A percentile compares a stretch with the other conserved stretches of the same genome.
Evolutionary conservation across 2,888 invertebrate species (phyloP).

Genomic region (Drosophila trichaetosa): DNA sequence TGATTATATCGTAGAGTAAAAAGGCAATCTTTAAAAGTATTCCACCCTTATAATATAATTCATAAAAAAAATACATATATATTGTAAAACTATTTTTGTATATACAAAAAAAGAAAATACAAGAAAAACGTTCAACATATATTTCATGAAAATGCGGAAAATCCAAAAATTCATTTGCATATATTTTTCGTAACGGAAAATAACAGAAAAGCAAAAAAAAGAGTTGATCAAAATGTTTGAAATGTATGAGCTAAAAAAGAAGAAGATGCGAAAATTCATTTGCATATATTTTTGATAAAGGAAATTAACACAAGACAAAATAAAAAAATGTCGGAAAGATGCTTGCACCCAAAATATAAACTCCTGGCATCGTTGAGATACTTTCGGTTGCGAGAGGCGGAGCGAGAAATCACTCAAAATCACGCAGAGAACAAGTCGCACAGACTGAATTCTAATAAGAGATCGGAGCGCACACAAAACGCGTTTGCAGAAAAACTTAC

Average conservation of each 20-base stretch:
- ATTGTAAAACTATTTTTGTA: conserved; percentile 77
- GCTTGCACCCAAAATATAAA: conserved; percentile 7
- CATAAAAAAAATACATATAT: conserved; percentile 34
- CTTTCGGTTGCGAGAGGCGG: conserved; percentile 46
- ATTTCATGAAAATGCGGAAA: conserved; percentile 21
- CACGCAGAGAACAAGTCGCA: conserved; percentile 12
- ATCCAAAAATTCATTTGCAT: conserved; percentile 2
- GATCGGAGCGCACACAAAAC: conserved; percentile 26
- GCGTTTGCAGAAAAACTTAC: conserved; percentile 64
- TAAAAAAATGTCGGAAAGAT: conserved; percentile 26
- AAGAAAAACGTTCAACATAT: conserved; percentile 54
- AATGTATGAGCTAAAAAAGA: background rate
- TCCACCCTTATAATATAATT: conserved; percentile 35
- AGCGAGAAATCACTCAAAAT: conserved; percentile 58
- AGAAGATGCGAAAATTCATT: background rate
- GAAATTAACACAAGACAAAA: conserved; percentile 46
- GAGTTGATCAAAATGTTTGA: conserved; percentile 19
- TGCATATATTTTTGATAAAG: conserved; percentile 47
- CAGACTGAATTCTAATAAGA: conserved; percentile 37
- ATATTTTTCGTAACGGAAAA: conserved; percentile 60
- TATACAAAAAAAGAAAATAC: conserved; percentile 70
- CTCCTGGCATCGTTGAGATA: conserved; percentile 5
- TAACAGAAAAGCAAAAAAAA: conserved; percentile 29
- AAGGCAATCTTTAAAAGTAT: conserved; percentile 64
- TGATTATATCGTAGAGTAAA: conserved; percentile 46